A percentile compares a stretch with the other conserved stretches of the same genome.
phyloP scores from a whole-genome alignment of 2,113 vertebrate species.

The Calidris pygmaea region DNA sequence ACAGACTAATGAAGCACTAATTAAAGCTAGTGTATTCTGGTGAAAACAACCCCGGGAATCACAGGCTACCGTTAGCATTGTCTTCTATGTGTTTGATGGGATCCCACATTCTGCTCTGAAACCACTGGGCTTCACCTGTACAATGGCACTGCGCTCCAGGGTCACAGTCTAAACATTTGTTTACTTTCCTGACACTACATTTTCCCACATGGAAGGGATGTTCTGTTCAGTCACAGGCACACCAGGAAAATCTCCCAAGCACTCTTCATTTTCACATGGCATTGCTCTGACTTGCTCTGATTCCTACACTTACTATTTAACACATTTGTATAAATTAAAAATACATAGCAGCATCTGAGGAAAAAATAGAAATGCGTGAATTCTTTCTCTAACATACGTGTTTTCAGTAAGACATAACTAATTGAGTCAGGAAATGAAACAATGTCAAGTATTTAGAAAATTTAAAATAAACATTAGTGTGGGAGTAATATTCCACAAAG shows the following conservation, averaged over 20 bases:
- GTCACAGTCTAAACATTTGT: background rate
- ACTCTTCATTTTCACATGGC: background rate
- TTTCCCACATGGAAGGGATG: background rate
- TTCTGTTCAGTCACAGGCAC: background rate
- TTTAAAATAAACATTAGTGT: background rate
- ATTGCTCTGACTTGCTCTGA: background rate
- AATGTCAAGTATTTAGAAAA: background rate
- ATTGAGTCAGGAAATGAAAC: background rate
- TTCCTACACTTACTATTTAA: background rate
- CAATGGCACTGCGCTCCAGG: background rate
- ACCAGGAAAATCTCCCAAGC: background rate
- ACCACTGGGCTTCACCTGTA: background rate
- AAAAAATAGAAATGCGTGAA: background rate
- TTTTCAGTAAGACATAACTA: background rate
- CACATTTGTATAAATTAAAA: background rate
- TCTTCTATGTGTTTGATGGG: background rate
- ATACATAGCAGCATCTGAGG: background rate
- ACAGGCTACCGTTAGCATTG: background rate
- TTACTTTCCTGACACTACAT: background rate
- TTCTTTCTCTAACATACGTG: background rate
- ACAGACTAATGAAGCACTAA: rapidly evolving
- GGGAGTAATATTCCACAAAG: conserved; percentile 2
- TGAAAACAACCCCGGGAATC: background rate
- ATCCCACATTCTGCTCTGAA: background rate
- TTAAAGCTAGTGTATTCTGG: background rate